These are phyloP conservation scores for Listronotus oregonensis DNA, from an alignment of 1,140 invertebrate species.

Conservation along the genomic window DNA sequence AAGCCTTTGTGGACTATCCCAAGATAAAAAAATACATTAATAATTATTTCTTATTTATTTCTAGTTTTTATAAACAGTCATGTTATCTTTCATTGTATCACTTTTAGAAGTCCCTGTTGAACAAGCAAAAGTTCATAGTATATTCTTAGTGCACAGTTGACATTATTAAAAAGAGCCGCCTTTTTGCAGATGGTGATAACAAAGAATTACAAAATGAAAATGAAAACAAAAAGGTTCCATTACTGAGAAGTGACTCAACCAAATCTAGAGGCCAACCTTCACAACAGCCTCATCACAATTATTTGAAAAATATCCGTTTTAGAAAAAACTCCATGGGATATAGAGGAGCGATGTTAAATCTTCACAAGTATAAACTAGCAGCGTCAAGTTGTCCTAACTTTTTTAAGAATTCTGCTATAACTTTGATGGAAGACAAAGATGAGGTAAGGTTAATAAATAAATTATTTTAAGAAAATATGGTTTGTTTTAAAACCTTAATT, in stretches of 20 bases:
- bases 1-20: too few species aligned
- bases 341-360: slow-evolving; percentile 80
- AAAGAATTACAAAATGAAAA: slow-evolving; percentile 1
- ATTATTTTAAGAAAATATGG: too few species aligned
- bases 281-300: slow-evolving; percentile 60
- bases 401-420: slow-evolving; percentile 86
- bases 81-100: too few species aligned
- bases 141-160: too few species aligned
- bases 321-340: slow-evolving; percentile 82
- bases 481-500: too few species aligned
- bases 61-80: too few species aligned
- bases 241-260: slow-evolving; percentile 31
- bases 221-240: slow-evolving; percentile 7
- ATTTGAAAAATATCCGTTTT: slow-evolving; percentile 74
- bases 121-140: too few species aligned
- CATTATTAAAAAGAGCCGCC: too few species aligned
- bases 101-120: too few species aligned
- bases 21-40: too few species aligned
- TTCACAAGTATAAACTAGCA: slow-evolving; percentile 73
- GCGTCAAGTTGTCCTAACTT: slow-evolving; percentile 90
- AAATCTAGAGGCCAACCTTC: slow-evolving; percentile 15
- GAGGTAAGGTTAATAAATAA: slow-evolving; percentile 55
- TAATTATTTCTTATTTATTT: too few species aligned
- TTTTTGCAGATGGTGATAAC: too few species aligned
- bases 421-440: slow-evolving; percentile 77